Evolutionary conservation across 1,140 invertebrate species (phyloP).

Genomic region (Zaprionus gabonicus): DNA sequence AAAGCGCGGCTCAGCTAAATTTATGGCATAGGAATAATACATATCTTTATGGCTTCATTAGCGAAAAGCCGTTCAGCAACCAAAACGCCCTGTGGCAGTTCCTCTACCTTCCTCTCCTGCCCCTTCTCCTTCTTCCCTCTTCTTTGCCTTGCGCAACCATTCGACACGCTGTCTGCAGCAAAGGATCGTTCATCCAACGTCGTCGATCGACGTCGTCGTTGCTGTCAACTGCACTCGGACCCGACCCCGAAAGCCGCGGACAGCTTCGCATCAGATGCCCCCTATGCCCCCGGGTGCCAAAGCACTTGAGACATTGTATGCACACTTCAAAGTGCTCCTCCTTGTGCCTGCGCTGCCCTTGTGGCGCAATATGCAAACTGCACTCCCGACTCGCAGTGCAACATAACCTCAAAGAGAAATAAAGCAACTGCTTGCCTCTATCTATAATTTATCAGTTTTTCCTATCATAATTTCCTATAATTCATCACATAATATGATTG

Average conservation of each 20-base stretch:
- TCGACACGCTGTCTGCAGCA: conserved; percentile 77
- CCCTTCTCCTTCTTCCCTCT: background rate
- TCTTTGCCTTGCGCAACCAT: conserved; percentile 37
- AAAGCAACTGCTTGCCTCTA: background rate
- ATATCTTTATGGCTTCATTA: conserved; percentile 84
- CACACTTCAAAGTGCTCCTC: conserved; percentile 62
- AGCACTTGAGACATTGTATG: conserved; percentile 73
- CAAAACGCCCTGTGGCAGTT: conserved; percentile 36
- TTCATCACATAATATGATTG: conserved; percentile 3
- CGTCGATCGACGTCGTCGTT: conserved; percentile 58
- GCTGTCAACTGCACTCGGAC: conserved; percentile 15
- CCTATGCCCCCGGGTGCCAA: conserved; percentile 50
- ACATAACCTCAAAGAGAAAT: conserved; percentile 11
- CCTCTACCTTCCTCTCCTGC: background rate
- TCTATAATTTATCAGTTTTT: background rate
- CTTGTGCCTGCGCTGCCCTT: conserved; percentile 54
- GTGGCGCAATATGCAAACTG: conserved; percentile 40
- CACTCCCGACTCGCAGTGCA: conserved; percentile 16
- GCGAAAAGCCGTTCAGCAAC: conserved; percentile 57
- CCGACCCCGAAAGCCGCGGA: conserved; percentile 4
- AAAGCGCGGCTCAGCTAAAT: conserved; percentile 58
- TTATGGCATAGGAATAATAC: conserved; percentile 77
- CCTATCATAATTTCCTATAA: background rate
- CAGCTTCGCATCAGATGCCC: conserved; percentile 26
- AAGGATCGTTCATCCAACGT: conserved; percentile 56